Percentiles rank a stretch among this genome's conserved stretches.
These are phyloP conservation scores for Ciona savignyi DNA, from an alignment of 23 tunicate species.

Conservation along the genomic window DNA sequence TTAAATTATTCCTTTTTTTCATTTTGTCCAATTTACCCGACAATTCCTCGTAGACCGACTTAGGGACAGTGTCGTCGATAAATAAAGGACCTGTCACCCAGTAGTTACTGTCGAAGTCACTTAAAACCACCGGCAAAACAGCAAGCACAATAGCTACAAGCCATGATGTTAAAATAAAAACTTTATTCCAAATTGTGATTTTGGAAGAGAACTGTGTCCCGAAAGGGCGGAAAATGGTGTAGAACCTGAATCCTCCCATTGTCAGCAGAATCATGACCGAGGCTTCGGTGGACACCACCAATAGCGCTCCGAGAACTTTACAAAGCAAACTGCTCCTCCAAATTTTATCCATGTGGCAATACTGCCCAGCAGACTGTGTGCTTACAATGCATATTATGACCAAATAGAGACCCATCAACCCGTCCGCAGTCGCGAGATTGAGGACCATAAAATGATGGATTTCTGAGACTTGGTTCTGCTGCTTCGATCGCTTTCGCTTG, in stretches of 20 bases:
- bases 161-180: conserved; percentile 6
- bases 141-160: conserved; percentile 17
- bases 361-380: conserved; percentile 16
- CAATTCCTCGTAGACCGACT: background rate
- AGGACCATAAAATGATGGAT: conserved; percentile 34
- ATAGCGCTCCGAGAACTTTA: conserved; percentile 19
- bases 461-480: background rate
- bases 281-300: conserved; percentile 50
- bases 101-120: conserved; percentile 6
- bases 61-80: conserved; percentile 6
- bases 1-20: background rate
- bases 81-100: conserved; percentile 24
- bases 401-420: conserved; percentile 62
- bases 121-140: conserved; percentile 10
- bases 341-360: conserved; percentile 23
- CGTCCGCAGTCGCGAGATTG: conserved; percentile 54
- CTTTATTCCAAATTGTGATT: no score
- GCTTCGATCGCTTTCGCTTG: background rate
- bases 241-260: conserved; percentile 26
- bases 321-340: conserved; percentile 50
- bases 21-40: background rate
- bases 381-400: conserved; percentile 28
- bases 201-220: background rate
- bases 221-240: conserved; percentile 18
- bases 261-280: conserved; percentile 41